Evolutionary conservation across 2,113 vertebrate genomes (phyloP).

Genomic region (Scatophagus argus): DNA sequence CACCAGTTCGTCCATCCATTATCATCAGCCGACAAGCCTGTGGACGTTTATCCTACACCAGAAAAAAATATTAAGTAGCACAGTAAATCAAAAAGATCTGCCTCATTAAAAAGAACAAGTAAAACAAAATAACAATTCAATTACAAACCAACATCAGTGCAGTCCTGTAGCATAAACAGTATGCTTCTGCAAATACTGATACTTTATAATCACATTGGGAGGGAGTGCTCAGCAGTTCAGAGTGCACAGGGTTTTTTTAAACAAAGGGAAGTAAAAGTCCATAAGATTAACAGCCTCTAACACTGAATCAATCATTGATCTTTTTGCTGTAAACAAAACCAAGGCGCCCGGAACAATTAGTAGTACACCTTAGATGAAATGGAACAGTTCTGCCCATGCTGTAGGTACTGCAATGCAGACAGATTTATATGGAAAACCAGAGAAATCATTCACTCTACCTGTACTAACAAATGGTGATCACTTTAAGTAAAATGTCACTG

Average conservation of each 20-base stretch:
- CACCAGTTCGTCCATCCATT: constrained; percentile 80
- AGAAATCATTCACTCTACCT: constrained; percentile 21
- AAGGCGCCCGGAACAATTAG: constrained; percentile 61
- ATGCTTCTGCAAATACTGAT: constrained; percentile 40
- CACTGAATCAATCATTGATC: constrained; percentile 50
- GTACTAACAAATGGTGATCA: constrained; percentile 10
- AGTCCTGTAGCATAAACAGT: constrained; percentile 53
- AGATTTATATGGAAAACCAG: constrained; percentile 24
- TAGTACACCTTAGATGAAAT: constrained; percentile 36
- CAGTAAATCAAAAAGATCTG: constrained; percentile 31
- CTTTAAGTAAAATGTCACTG: constrained; percentile 27
- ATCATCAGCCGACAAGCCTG: constrained; percentile 48
- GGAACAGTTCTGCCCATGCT: constrained; percentile 44
- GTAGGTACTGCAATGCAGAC: constrained; percentile 47
- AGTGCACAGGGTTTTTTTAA: constrained; percentile 42
- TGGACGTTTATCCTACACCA: constrained; percentile 56
- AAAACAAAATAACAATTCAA: constrained; percentile 40
- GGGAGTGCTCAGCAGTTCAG: constrained; percentile 59
- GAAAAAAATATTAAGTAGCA: constrained; percentile 53
- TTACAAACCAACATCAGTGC: constrained; percentile 69
- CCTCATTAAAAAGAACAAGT: constrained; percentile 36
- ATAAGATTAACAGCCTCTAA: constrained; percentile 54
- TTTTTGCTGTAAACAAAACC: constrained; percentile 68
- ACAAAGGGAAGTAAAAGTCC: constrained; percentile 56
- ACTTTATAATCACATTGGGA: constrained; percentile 59